These are phyloP conservation scores for Percopsis transmontana DNA, from an alignment of 2,113 vertebrate species.

Conservation along the genomic window DNA sequence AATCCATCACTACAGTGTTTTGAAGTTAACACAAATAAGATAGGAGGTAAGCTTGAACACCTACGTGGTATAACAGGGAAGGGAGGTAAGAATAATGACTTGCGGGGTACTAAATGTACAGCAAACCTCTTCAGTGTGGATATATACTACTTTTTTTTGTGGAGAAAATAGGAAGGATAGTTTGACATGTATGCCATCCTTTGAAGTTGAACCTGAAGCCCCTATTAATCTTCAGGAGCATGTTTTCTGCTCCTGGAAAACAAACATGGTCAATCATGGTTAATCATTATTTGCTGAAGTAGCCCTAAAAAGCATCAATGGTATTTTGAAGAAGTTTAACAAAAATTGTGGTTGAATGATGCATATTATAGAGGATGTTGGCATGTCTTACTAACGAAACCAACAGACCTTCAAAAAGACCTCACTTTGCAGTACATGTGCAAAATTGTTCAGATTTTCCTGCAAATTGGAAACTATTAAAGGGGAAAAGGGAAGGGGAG, in stretches of 20 bases:
- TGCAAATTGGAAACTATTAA: constrained; percentile 87
- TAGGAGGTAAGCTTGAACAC: constrained; percentile 71
- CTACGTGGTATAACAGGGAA: constrained; percentile 52
- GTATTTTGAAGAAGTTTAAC: constrained; percentile 82
- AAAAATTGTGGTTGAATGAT: constrained; percentile 88
- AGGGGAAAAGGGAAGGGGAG: constrained; percentile 46
- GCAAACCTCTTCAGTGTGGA: constrained; percentile 92
- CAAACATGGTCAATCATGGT: constrained; percentile 78
- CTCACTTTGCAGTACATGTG: constrained; percentile 92
- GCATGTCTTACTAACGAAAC: constrained; percentile 88
- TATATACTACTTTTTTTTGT: constrained; percentile 42
- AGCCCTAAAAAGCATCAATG: constrained; percentile 89
- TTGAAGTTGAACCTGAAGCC: constrained; percentile 68
- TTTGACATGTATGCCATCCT: constrained; percentile 43
- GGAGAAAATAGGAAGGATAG: constrained; percentile 72
- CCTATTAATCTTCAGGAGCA: constrained; percentile 81
- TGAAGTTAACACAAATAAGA: constrained; percentile 90
- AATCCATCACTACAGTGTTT: constrained; percentile 96
- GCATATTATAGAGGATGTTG: constrained; percentile 87
- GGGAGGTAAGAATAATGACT: constrained; percentile 74
- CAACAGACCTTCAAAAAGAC: constrained; percentile 80
- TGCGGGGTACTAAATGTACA: constrained; percentile 84
- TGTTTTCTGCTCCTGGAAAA: constrained; percentile 64
- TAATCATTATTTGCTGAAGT: constrained; percentile 67
- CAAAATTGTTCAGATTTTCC: constrained; percentile 92